These are phyloP conservation scores for Cassiopea xamachana DNA, from an alignment of 30 jellyfish, hydroid and myxozoan species.

Conservation along the genomic window DNA sequence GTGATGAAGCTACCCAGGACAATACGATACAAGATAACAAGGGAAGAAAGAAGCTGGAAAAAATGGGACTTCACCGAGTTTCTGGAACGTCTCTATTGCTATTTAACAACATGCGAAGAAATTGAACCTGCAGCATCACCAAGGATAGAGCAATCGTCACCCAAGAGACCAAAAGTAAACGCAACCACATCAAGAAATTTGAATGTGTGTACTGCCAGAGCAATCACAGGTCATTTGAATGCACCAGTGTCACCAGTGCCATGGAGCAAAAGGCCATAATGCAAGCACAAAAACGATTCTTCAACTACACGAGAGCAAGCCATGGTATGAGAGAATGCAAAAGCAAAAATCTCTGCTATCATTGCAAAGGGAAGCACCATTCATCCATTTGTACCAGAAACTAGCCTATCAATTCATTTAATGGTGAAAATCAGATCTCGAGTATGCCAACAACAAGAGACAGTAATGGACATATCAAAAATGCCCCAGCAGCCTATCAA, in stretches of 20 bases:
- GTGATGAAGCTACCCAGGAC: conserved; percentile 57
- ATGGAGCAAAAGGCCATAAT: conserved; percentile 36
- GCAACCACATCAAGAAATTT: conserved; percentile 24
- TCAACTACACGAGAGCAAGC: conserved; percentile 55
- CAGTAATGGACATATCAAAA: conserved; percentile 17
- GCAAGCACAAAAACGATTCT: conserved; percentile 32
- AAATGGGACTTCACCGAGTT: conserved; percentile 32
- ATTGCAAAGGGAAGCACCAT: conserved; percentile 56
- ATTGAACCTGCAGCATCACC: conserved; percentile 31
- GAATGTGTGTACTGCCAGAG: conserved; percentile 35
- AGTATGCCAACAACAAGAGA: not conserved
- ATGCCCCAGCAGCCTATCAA: conserved; percentile 64
- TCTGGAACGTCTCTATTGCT: conserved; percentile 34
- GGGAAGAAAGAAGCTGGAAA: conserved; percentile 56
- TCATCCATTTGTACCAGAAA: conserved; percentile 32
- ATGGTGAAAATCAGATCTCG: not conserved
- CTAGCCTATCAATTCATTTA: not conserved
- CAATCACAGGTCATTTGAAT: conserved; percentile 57
- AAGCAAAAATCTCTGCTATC: conserved; percentile 31
- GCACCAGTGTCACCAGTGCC: conserved; percentile 26
- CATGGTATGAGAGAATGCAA: conserved; percentile 40
- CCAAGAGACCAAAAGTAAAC: conserved; percentile 22
- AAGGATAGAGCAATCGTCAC: not conserved
- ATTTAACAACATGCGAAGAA: conserved; percentile 56
- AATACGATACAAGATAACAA: conserved; percentile 54